These are phyloP conservation scores for Cosmia trapezina DNA, from an alignment of 2,888 invertebrate species.

Conservation along the genomic window DNA sequence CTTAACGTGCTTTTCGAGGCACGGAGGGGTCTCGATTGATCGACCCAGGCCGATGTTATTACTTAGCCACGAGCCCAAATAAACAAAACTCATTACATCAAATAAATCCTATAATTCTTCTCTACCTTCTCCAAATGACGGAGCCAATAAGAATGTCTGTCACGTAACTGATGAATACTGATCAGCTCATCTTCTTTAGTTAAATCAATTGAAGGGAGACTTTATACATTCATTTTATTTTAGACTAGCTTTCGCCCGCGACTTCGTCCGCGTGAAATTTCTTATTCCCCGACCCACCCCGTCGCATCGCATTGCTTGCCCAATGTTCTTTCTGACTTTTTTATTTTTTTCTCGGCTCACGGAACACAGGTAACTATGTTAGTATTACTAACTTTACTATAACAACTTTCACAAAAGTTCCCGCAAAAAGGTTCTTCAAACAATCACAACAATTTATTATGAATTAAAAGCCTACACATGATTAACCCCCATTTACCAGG, in stretches of 20 bases:
- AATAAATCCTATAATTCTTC: slow-evolving; percentile 19
- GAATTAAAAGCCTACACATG: slow-evolving; percentile 14
- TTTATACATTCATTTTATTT: slow-evolving; percentile 2
- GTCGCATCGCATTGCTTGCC: too few relatives aligned
- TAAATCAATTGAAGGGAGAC: slow-evolving; percentile 29
- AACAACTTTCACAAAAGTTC: background rate
- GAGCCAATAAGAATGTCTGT: slow-evolving; percentile 3
- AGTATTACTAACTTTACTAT: background rate
- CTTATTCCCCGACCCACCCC: too few relatives aligned
- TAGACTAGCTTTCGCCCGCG: too few relatives aligned
- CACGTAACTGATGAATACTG: slow-evolving; percentile 44
- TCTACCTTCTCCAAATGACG: background rate
- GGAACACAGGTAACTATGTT: too few relatives aligned
- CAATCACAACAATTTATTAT: slow-evolving; percentile 10
- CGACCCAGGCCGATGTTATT: background rate
- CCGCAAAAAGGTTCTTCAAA: background rate
- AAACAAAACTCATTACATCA: slow-evolving; percentile 17
- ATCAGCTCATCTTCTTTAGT: slow-evolving; percentile 15
- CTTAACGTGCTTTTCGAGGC: too few relatives aligned
- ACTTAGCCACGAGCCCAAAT: background rate
- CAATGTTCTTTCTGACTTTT: too few relatives aligned
- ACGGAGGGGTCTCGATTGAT: too few relatives aligned
- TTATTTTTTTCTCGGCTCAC: too few relatives aligned
- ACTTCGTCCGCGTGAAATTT: too few relatives aligned
- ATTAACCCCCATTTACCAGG: background rate